Base-by-base conservation (phyloP, 2,797 vertebrate genomes). In the Eospalax fontanierii region DNA sequence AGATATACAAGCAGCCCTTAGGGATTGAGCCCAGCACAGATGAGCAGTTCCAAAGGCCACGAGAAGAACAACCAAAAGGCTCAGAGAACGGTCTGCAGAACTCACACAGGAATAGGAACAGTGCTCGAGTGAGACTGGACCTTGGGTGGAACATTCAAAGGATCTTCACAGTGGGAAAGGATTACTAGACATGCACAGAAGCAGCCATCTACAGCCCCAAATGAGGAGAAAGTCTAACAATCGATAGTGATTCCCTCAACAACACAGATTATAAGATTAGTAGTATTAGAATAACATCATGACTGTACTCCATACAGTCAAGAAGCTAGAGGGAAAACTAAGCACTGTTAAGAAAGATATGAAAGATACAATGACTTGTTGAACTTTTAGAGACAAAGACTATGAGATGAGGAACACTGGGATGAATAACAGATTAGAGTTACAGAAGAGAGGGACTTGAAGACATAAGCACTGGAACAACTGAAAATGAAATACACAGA, bases 321-420 rank as follows among this genome's bases (percentile, higher is more conserved):
- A 71, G 46, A 79, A 78, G 57, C 46, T 85, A 57, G 59, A 88
- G 30, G 46, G 59, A 85, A 90, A n/a, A 54, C 1, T 38, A 19
- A 68, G 50, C 4, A 35, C 8, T 21, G 12, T 54, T 90, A 90
- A 92, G 35, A 35, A 73, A 90, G 21, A 61, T 6, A 80, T 11
- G 35, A 50, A 24, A n/a, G 33, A 68, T 26, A 26, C 33, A 81
- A 54, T 76, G 14, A 30, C n/a, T 59, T 12, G 30, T 22, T 76
- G 70, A 89, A 88, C 28, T 83, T 89, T 88, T 92, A 76, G 59
- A 89, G 19, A 59, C 12, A 40, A 40, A 81, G 89, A 63, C 26
- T 33, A 63, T 7, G 18, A 74, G 21, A 80, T 76, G 7, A 66
- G 90, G 85, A 87, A 65, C 57, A 71, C 14, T 46, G 46, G 21